Base-by-base conservation (phyloP, 2,888 invertebrate genomes). In the Melitaea athalia region DNA sequence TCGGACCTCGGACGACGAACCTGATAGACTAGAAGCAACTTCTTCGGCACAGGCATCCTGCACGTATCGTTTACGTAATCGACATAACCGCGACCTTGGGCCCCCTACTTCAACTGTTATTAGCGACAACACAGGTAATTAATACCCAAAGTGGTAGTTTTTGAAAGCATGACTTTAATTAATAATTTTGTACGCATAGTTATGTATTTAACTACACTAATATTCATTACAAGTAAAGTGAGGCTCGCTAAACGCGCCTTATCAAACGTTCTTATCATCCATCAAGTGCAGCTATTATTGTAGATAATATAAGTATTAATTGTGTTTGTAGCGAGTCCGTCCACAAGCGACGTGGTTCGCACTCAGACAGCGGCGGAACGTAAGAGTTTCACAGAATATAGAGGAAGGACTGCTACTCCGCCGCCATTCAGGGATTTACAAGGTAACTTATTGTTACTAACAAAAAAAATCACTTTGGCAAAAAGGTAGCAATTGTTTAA, bases 41-140 rank as follows among this genome's bases (percentile, higher is more conserved):
- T 75, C 79, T 38, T 75, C 79, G 33, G 69, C 81, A 53, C 82
- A 79, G 17, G 69, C 79, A 59, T 76, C 83, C 73, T 87, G 85
- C 76, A 78, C 85, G 24, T 90, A 90, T 75, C 81, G 79, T 67
- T 81, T 87, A 72, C 84, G 86, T 67, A 88, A 86, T 75, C 82
- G 85, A 76, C 82, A 82, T 74, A 81, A 82, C 70, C 85, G 86
- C 55, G 85, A 88, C 72, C 78, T 87, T 71, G 89, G 86, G 52
- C 85, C 86, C 60, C 86, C 88, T 69, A 87, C 89, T 64, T 81
- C 89, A 17, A 88, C 89, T 62, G 86, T 86, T 76, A 85, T 85
- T 76, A 84, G 86, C 76, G 90, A 89, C 71, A 79, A 76, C 77
- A 79, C 89, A 87, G 92, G 92, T 92, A 88, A 67, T 31, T 17